phyloP scores from a whole-genome alignment of 2,113 vertebrate genomes.

The Leucopsar rothschildi region DNA sequence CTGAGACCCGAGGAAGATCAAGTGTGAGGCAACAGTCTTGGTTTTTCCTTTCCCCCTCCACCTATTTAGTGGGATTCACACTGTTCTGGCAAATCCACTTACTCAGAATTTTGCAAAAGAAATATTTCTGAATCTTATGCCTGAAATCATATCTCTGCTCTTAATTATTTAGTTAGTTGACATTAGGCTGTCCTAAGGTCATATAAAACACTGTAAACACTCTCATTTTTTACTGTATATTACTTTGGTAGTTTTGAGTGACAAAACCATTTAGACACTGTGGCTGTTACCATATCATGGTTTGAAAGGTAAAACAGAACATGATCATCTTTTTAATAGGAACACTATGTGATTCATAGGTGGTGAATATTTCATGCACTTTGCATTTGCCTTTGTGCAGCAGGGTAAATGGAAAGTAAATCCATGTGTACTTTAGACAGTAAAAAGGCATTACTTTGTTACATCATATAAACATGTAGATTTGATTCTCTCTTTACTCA shows the following conservation, averaged over 20 bases:
- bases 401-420: constrained; percentile 92
- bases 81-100: neutral
- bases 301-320: constrained; percentile 56
- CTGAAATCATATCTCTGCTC: neutral
- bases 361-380: constrained; percentile 88
- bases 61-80: neutral
- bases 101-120: neutral
- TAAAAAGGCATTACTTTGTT: constrained; percentile 92
- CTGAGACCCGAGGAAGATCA: neutral
- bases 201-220: neutral
- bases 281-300: constrained; percentile 21
- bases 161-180: neutral
- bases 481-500: constrained; percentile 85
- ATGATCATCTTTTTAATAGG: constrained; percentile 65
- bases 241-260: constrained; percentile 25
- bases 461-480: constrained; percentile 91
- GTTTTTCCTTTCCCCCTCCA: neutral
- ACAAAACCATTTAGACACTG: constrained; percentile 35
- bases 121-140: neutral
- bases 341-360: constrained; percentile 62
- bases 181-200: neutral
- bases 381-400: constrained; percentile 83
- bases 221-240: neutral
- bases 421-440: constrained; percentile 87
- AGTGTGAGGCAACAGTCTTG: neutral